Base-by-base conservation (phyloP, 2,888 invertebrate species). In the Malacosoma neustria region DNA sequence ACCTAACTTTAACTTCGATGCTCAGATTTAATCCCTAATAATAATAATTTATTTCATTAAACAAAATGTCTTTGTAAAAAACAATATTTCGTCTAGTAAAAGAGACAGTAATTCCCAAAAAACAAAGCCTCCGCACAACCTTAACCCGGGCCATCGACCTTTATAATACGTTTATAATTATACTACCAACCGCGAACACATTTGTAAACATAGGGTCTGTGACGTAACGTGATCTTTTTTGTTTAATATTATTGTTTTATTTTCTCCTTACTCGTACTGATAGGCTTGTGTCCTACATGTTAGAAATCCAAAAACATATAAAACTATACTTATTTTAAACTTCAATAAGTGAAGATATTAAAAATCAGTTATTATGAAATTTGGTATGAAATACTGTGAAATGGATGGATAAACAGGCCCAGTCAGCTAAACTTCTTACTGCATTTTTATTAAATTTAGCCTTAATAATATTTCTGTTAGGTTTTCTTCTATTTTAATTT, bases 111-210 rank as follows among this genome's bases (percentile, higher is more conserved):
- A 40, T 41, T 54, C 36, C 29, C 42, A 60, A 71, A 64, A 63
- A 22, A 22, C 61, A 62, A 66, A 49, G 50, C 48, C 48, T 48
- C 42, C 50, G 48, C 41, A 42, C 57, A 38, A 72, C 79, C 80
- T 79, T 74, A 68, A 72, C 72, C 72, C 63, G 82, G 22, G 64
- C 43, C 79, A 47, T 58, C 72, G 82, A 82, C 80, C 84, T 66
- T 67, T 68, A 81, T 85, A 82, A 85, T 84, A 72, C 67, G 64
- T 74, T 85, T 85, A 82, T 85, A 85, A 85, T 85, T 85, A 79
- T 65, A 79, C 60, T 38, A 30, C 35, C 34, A 31, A 33, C 33
- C 33, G 33, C 36, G 34, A 48, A 51, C 58, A 59, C 67, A 70
- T 72, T 71, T 72, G 80, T 81, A 80, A 80, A 81, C 76, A 79